Percentiles rank a stretch among this genome's conserved stretches.
phyloP scores from a whole-genome alignment of 92 coral and sea anemone genomes.

The Montipora capitata region DNA sequence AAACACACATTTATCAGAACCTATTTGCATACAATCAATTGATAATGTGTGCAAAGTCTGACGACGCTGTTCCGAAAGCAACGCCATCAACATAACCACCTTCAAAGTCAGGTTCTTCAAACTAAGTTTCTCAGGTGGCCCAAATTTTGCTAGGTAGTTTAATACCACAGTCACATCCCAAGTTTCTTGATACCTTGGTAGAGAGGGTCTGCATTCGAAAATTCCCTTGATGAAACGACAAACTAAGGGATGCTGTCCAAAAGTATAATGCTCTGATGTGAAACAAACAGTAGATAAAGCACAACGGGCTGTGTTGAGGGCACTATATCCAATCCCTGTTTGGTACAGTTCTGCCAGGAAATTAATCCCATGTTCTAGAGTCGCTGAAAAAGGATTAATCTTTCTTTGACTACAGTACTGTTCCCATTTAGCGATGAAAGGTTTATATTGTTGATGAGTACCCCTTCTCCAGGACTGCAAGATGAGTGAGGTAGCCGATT shows the following conservation, averaged over 20 bases:
- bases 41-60: constrained; percentile 45
- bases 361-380: constrained; percentile 67
- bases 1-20: constrained; percentile 46
- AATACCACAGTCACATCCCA: constrained; percentile 60
- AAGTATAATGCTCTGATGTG: constrained; percentile 14
- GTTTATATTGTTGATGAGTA: constrained; percentile 38
- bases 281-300: background rate
- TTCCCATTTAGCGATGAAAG: constrained; percentile 50
- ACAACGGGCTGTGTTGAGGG: constrained; percentile 61
- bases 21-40: constrained; percentile 15
- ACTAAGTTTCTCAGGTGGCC: constrained; percentile 16
- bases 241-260: constrained; percentile 38
- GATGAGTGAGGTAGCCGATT: constrained; percentile 42
- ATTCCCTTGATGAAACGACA: constrained; percentile 28
- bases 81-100: constrained; percentile 26
- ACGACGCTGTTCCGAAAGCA: constrained; percentile 54
- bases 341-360: constrained; percentile 43
- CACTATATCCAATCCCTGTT: constrained; percentile 45
- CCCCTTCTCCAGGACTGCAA: constrained; percentile 45
- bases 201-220: constrained; percentile 31
- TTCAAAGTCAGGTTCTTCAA: constrained; percentile 3
- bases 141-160: constrained; percentile 17
- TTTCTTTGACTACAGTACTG: constrained; percentile 51
- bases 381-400: constrained; percentile 58
- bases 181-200: constrained; percentile 38